Conservation (phyloP, 2,113 vertebrate species). For the Baryphthengus martii region DNA sequence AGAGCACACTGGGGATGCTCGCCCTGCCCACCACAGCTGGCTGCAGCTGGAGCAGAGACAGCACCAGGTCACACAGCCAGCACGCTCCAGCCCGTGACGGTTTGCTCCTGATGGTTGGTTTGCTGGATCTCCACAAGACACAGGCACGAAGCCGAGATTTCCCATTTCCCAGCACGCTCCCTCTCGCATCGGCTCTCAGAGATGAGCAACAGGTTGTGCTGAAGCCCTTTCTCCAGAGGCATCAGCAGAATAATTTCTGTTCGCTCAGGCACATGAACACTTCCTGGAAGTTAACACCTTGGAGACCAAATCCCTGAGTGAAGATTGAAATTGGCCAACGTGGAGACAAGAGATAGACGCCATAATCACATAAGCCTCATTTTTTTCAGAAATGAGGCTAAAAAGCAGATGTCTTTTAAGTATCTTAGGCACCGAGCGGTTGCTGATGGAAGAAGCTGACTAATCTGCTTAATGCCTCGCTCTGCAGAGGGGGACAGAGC, state of each 20-base stretch:
- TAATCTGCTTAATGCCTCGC: background rate
- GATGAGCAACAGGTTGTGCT: background rate
- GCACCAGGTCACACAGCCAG: rapidly evolving
- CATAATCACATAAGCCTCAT: constrained; percentile 43
- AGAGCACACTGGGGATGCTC: rapidly evolving
- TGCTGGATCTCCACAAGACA: background rate
- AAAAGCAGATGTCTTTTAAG: constrained; percentile 50
- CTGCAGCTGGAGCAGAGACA: background rate
- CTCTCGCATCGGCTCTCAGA: rapidly evolving
- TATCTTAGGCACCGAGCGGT: background rate
- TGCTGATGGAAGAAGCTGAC: background rate
- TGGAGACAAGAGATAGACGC: background rate
- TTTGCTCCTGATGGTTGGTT: background rate
- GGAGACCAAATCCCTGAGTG: background rate
- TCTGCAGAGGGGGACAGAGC: background rate
- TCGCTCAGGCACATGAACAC: background rate
- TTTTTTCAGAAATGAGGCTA: constrained; percentile 37
- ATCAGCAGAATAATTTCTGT: background rate
- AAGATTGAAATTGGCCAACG: background rate
- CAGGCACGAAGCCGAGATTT: background rate
- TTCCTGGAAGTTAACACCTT: background rate
- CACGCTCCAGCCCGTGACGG: rapidly evolving
- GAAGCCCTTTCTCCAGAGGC: background rate
- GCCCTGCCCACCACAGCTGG: background rate
- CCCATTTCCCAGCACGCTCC: background rate